phyloP scores from a whole-genome alignment of 2,888 invertebrate species.

The Leucophora obtusa region DNA sequence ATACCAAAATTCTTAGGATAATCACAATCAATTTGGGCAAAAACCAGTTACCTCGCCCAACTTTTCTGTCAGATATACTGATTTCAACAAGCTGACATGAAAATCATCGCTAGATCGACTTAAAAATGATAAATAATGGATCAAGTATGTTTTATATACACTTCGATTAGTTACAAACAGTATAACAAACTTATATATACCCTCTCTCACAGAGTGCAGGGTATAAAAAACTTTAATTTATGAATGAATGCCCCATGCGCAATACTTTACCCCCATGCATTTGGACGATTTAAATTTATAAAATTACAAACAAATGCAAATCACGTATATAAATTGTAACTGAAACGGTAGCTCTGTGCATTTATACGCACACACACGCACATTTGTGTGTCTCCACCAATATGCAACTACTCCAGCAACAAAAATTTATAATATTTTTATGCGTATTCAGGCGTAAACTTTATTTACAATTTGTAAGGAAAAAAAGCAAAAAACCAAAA shows the following conservation, averaged over 20 bases:
- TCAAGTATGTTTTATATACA: too few relatives aligned
- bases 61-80: too few relatives aligned
- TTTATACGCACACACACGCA: neutral
- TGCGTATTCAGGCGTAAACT: slow-evolving; percentile 39
- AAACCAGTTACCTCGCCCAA: too few relatives aligned
- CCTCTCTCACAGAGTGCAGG: too few relatives aligned
- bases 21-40: too few relatives aligned
- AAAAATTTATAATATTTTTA: slow-evolving; percentile 18
- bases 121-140: too few relatives aligned
- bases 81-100: too few relatives aligned
- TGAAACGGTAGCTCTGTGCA: slow-evolving; percentile 51
- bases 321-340: slow-evolving; percentile 56
- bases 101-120: too few relatives aligned
- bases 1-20: too few relatives aligned
- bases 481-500: neutral
- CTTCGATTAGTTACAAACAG: too few relatives aligned
- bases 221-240: slow-evolving; percentile 4
- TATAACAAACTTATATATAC: too few relatives aligned
- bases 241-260: slow-evolving; percentile 17
- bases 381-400: slow-evolving; percentile 8
- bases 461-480: slow-evolving; percentile 27
- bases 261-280: neutral
- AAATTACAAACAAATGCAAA: slow-evolving; percentile 41
- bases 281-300: slow-evolving; percentile 11
- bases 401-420: neutral